Evolutionary conservation across 1,140 invertebrate species (phyloP).

Genomic region (Drosophila parvula): DNA sequence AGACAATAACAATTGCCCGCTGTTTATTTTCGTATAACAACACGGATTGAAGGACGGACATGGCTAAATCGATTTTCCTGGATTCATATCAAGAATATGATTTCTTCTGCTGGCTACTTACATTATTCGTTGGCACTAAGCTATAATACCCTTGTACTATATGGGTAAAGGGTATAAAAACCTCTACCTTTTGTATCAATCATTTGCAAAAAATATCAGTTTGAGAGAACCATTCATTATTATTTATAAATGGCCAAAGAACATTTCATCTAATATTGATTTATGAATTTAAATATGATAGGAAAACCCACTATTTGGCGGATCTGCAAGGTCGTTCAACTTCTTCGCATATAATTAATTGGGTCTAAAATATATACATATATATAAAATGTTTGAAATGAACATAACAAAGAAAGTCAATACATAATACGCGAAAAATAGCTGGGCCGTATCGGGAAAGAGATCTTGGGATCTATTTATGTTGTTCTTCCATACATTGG

Average conservation of each 20-base stretch:
- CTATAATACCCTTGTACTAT: no score
- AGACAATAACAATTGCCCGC: no score
- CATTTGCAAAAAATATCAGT: neutral
- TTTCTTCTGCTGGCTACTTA: no score
- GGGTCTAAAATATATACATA: neutral
- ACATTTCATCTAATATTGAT: neutral
- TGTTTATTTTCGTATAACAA: no score
- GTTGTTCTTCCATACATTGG: neutral
- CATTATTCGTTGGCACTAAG: no score
- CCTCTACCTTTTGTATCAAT: neutral
- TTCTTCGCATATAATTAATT: conserved; percentile 1
- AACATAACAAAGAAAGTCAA: neutral
- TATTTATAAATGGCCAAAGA: neutral
- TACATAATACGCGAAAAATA: neutral
- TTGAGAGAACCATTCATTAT: neutral
- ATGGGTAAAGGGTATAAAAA: no score
- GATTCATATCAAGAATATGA: no score
- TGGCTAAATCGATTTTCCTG: no score
- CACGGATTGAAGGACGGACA: no score
- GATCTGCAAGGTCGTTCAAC: conserved; percentile 8
- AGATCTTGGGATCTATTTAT: neutral
- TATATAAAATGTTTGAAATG: conserved; percentile 1
- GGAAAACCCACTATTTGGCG: neutral
- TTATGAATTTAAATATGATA: neutral
- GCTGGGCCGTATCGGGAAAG: neutral